Conservation (phyloP, 2,113 vertebrate species). For the Spheniscus mendiculus region DNA sequence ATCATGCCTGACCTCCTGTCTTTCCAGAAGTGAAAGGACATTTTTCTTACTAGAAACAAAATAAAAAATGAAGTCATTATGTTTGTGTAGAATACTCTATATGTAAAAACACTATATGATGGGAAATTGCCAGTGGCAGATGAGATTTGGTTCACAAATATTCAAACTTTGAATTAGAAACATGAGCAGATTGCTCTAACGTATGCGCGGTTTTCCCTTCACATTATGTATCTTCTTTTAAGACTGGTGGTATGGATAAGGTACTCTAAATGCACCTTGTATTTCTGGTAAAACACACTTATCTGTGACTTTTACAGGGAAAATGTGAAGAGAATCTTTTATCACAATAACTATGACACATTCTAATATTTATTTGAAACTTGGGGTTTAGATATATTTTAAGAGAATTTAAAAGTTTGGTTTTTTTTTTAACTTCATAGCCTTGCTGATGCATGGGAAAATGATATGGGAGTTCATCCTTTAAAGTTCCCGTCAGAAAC, state of each 20-base stretch:
- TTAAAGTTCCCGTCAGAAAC: conserved; percentile 85
- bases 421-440: conserved; percentile 64
- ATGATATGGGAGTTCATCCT: conserved; percentile 85
- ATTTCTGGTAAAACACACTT: not conserved
- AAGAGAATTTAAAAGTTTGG: not conserved
- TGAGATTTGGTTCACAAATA: not conserved
- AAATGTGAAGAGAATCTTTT: not conserved
- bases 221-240: not conserved
- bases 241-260: not conserved
- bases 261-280: not conserved
- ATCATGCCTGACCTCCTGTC: not conserved
- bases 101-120: not conserved
- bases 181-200: not conserved
- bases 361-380: not conserved
- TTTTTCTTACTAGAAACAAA: not conserved
- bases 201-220: not conserved
- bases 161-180: not conserved
- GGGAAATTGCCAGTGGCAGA: not conserved
- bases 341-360: not conserved
- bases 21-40: not conserved
- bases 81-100: not conserved
- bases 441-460: conserved; percentile 84
- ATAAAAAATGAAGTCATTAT: not conserved
- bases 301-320: not conserved
- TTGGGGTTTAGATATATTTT: not conserved